Evolutionary conservation across 92 coral and sea anemone species (phyloP).

Genomic region (Hydrozoanthus gracilis): DNA sequence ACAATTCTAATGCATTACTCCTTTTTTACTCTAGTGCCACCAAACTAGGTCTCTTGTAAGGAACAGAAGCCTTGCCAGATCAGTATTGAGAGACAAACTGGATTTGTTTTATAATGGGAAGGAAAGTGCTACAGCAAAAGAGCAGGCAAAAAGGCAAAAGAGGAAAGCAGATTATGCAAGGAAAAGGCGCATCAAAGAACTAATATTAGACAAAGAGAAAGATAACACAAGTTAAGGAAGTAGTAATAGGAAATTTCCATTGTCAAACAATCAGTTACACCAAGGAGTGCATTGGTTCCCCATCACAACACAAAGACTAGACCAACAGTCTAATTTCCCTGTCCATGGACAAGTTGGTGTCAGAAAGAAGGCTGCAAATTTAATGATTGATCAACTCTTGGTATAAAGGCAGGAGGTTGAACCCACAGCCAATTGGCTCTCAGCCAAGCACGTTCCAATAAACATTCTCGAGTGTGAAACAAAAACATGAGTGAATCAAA

Average conservation of each 20-base stretch:
- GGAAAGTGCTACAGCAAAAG: constrained; percentile 76
- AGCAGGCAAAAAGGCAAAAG: constrained; percentile 77
- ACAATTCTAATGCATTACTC: too few relatives aligned
- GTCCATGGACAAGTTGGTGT: too few relatives aligned
- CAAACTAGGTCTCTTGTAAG: constrained; percentile 90
- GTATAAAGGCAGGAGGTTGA: too few relatives aligned
- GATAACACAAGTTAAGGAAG: neutral
- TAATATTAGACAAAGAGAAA: constrained; percentile 35
- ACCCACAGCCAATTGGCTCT: too few relatives aligned
- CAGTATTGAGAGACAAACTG: constrained; percentile 71
- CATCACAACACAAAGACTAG: too few relatives aligned
- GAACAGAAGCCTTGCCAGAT: constrained; percentile 87
- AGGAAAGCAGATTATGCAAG: constrained; percentile 85
- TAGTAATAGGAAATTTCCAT: too few relatives aligned
- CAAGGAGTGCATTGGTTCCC: neutral
- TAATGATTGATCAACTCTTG: too few relatives aligned
- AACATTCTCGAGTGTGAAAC: neutral
- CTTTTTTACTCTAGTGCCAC: constrained; percentile 75
- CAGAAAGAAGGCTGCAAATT: too few relatives aligned
- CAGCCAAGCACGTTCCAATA: too few relatives aligned
- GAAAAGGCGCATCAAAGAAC: constrained; percentile 76
- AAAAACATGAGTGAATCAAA: neutral
- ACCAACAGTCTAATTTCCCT: too few relatives aligned
- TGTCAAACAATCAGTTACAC: neutral
- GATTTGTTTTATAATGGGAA: constrained; percentile 87